Percentiles rank a stretch among this genome's conserved stretches.
phyloP scores from a whole-genome alignment of 1,140 invertebrate genomes.

The Battus philenor region DNA sequence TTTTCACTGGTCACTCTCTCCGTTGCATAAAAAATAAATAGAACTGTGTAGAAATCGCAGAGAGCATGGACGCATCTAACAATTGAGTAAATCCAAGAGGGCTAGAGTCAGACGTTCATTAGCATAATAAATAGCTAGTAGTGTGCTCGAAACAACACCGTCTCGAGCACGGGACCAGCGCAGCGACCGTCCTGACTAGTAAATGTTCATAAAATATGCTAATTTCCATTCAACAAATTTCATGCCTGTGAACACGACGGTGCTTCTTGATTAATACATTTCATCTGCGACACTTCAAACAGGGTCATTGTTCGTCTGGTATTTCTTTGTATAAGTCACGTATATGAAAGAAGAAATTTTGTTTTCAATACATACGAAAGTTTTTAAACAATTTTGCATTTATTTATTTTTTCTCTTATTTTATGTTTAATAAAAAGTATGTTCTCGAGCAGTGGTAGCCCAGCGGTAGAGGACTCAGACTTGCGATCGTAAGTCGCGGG shows the following conservation, averaged over 20 bases:
- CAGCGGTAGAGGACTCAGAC: no score
- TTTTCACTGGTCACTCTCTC: no score
- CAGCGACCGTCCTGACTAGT: conserved; percentile 21
- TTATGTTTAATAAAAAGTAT: no score
- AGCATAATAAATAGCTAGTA: conserved; percentile 50
- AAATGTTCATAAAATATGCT: conserved; percentile 44
- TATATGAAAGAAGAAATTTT: no score
- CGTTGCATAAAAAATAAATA: no score
- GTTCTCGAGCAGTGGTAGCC: no score
- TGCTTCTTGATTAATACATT: conserved; percentile 3
- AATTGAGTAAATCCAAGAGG: conserved; percentile 25
- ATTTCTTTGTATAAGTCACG: no score
- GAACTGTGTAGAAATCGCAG: background rate
- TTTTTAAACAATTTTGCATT: no score
- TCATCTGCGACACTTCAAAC: background rate
- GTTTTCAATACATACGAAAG: no score
- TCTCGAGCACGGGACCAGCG: conserved; percentile 28
- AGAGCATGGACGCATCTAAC: conserved; percentile 4
- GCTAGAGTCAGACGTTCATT: conserved; percentile 47
- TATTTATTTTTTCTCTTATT: no score
- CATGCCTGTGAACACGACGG: conserved; percentile 18
- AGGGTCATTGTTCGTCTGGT: background rate
- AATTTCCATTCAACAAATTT: conserved; percentile 45
- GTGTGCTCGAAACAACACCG: conserved; percentile 30
- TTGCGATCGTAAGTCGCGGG: no score